A percentile compares a stretch with the other conserved stretches of the same genome.
phyloP scores from a whole-genome alignment of 1,140 invertebrate genomes.

The Drosophila grimshawi region DNA sequence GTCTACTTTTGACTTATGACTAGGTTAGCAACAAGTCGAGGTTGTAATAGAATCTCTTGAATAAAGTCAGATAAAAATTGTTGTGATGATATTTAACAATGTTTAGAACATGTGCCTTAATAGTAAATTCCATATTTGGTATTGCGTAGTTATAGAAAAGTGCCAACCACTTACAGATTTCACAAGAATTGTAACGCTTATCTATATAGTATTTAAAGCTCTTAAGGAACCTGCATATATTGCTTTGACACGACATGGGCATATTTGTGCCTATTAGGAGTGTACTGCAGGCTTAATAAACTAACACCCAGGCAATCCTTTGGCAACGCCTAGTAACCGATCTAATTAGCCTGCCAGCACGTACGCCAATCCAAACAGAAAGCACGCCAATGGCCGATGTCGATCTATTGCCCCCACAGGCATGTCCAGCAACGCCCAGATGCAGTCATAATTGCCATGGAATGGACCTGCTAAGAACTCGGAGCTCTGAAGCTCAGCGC shows the following conservation, averaged over 20 bases:
- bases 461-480: constrained; percentile 21
- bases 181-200: neutral
- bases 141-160: neutral
- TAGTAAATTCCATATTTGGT: neutral
- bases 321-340: constrained; percentile 35
- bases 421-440: constrained; percentile 77
- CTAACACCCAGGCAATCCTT: constrained; percentile 68
- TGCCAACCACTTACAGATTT: neutral
- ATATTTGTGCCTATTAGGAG: constrained; percentile 69
- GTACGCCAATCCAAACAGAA: constrained; percentile 70
- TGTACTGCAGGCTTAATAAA: constrained; percentile 71
- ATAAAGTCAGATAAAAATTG: too few species aligned
- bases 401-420: constrained; percentile 78
- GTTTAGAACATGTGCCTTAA: neutral
- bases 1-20: neutral
- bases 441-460: constrained; percentile 74
- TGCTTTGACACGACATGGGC: constrained; percentile 32
- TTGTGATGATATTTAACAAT: too few species aligned
- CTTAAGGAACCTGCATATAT: neutral
- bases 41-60: too few species aligned
- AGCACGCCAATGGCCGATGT: constrained; percentile 48
- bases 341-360: constrained; percentile 79
- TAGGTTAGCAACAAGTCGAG: neutral
- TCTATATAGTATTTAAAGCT: too few species aligned
- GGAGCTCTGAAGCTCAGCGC: neutral